Conservation (phyloP, 2,113 vertebrate species). For the Muntiacus muntjak region DNA sequence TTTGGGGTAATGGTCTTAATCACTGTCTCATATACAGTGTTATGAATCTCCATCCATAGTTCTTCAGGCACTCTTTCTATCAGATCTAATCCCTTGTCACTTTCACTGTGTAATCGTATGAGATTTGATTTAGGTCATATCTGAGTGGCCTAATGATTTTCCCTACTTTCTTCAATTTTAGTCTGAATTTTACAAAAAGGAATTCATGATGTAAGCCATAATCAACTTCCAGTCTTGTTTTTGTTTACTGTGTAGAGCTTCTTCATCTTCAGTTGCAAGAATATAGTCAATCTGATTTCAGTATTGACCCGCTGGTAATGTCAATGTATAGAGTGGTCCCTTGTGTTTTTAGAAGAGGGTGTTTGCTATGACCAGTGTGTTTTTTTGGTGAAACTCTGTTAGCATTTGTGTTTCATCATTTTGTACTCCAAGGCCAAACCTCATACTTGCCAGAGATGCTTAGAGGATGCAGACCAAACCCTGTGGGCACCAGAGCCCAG, state of each 20-base stretch:
- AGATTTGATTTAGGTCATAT: background rate
- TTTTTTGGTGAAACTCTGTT: background rate
- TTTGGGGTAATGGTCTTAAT: background rate
- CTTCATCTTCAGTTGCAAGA: background rate
- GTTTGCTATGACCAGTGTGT: background rate
- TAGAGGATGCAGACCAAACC: background rate
- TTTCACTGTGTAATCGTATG: background rate
- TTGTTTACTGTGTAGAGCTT: background rate
- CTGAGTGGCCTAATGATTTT: background rate
- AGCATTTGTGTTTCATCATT: background rate
- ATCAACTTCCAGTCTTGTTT: background rate
- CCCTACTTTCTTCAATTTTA: background rate
- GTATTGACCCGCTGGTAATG: background rate
- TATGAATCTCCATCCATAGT: background rate
- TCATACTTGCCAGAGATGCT: background rate
- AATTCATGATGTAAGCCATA: background rate
- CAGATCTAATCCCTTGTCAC: background rate
- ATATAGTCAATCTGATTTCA: background rate
- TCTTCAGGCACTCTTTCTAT: background rate
- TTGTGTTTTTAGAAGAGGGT: background rate
- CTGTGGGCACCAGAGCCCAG: background rate
- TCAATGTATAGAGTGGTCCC: background rate
- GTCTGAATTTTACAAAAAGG: background rate
- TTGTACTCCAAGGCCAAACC: background rate
- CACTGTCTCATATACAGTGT: background rate